These are phyloP conservation scores for Lophotriccus pileatus DNA, from an alignment of 2,797 vertebrate species.

Conservation along the genomic window DNA sequence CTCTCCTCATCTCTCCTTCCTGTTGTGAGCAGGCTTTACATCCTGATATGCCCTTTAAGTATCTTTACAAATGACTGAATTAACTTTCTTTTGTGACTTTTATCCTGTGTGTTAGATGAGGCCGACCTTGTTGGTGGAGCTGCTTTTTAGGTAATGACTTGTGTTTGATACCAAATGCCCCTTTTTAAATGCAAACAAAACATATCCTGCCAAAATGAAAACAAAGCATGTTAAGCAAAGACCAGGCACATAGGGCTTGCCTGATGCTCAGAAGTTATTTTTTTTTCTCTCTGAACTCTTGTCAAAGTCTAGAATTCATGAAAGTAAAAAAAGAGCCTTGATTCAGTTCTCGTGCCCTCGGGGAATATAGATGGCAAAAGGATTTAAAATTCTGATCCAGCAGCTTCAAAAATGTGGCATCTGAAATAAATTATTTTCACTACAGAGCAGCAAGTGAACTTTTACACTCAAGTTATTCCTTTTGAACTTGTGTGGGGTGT, in stretches of 20 bases:
- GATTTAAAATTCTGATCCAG: constrained; percentile 74
- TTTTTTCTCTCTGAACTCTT: constrained; percentile 44
- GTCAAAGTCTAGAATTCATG: constrained; percentile 69
- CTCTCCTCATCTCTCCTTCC: background rate
- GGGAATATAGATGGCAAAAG: constrained; percentile 61
- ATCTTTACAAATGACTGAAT: constrained; percentile 10
- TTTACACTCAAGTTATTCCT: constrained; percentile 50
- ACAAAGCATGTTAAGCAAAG: constrained; percentile 50
- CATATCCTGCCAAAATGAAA: constrained; percentile 51
- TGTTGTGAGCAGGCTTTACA: background rate
- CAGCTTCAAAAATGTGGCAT: constrained; percentile 59
- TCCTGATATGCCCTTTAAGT: constrained; percentile 11
- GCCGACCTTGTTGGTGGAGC: background rate
- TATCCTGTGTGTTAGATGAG: background rate
- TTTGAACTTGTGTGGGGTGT: constrained; percentile 35
- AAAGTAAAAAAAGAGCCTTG: constrained; percentile 68
- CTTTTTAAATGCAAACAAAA: constrained; percentile 67
- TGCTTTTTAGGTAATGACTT: constrained; percentile 22
- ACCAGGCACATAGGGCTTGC: constrained; percentile 42
- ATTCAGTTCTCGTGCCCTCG: constrained; percentile 47
- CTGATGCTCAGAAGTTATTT: constrained; percentile 58
- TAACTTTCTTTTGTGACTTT: constrained; percentile 24
- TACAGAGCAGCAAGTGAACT: constrained; percentile 52
- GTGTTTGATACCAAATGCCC: background rate
- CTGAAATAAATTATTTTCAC: constrained; percentile 70